A percentile compares a stretch with the other conserved stretches of the same genome.
Conservation (phyloP, 1,140 invertebrate genomes). For the Drosophila sp. region DNA sequence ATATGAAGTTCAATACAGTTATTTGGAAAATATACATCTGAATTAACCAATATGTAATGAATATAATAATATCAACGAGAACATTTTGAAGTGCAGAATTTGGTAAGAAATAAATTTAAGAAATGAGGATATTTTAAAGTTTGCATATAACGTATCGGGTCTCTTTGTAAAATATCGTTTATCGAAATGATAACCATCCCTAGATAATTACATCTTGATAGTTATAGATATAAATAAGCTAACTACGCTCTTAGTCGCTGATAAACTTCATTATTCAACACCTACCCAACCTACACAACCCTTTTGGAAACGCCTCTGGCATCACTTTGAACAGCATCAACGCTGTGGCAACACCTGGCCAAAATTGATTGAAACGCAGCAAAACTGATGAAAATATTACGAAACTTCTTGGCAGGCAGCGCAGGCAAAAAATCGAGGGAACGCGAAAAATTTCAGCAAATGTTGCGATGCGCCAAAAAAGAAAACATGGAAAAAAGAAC, state of each 20-base stretch:
- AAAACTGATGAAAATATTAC: constrained; percentile 65
- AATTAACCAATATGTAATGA: no score
- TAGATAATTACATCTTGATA: no score
- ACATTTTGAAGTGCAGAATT: no score
- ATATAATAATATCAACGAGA: no score
- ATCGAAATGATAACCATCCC: no score
- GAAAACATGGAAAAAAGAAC: no score
- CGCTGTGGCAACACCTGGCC: constrained; percentile 55
- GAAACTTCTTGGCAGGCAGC: constrained; percentile 50
- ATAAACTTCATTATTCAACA: constrained; percentile 23
- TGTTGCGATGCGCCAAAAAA: constrained; percentile 47
- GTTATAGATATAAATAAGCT: neutral
- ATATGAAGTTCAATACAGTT: no score
- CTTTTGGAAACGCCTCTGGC: neutral
- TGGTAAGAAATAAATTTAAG: no score
- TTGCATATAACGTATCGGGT: no score
- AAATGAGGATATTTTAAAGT: no score
- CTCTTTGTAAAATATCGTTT: no score
- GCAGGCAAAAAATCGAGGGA: constrained; percentile 4
- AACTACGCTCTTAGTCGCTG: neutral
- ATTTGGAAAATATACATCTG: no score
- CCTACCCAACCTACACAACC: constrained; percentile 3
- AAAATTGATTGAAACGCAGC: constrained; percentile 68
- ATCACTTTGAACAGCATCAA: constrained; percentile 25
- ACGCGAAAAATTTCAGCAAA: constrained; percentile 38